These are phyloP conservation scores for Craseonycteris thonglongyai DNA, from an alignment of 2,113 vertebrate genomes.

Conservation along the genomic window DNA sequence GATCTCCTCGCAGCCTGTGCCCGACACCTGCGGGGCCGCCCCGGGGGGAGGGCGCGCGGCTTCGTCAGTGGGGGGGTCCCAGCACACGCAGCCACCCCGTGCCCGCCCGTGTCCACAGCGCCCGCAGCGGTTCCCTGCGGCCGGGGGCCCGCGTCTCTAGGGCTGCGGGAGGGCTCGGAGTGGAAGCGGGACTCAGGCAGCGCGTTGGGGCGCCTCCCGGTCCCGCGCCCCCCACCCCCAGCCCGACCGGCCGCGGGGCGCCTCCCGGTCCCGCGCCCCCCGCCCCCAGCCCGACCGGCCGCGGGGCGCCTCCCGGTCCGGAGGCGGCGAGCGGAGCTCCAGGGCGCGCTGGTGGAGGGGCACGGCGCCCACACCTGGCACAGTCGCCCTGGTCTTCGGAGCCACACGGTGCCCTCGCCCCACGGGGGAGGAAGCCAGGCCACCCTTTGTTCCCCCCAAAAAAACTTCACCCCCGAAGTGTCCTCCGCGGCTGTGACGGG, in stretches of 20 bases:
- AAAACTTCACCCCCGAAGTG: background rate
- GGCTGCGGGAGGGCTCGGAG: background rate
- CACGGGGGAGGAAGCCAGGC: background rate
- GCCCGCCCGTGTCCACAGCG: too few species aligned
- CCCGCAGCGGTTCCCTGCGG: background rate
- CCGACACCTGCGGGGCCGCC: background rate
- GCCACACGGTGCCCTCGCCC: background rate
- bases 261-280: background rate
- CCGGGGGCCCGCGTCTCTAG: background rate
- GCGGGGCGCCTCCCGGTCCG: background rate
- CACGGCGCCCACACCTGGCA: background rate
- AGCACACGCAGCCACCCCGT: too few species aligned
- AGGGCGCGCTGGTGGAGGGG: background rate
- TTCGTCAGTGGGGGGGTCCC: background rate
- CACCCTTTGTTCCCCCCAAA: background rate
- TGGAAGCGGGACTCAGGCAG: background rate
- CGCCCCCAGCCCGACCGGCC: background rate
- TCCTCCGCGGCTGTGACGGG: background rate
- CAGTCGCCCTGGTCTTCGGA: background rate
- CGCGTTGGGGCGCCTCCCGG: background rate
- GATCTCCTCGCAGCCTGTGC: background rate
- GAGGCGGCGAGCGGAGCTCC: too few species aligned
- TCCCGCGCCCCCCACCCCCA: background rate
- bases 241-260: background rate
- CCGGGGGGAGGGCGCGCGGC: rapidly evolving